Base-by-base conservation (phyloP, 2,797 vertebrate genomes). In the Neosilurus mollespiculum region DNA sequence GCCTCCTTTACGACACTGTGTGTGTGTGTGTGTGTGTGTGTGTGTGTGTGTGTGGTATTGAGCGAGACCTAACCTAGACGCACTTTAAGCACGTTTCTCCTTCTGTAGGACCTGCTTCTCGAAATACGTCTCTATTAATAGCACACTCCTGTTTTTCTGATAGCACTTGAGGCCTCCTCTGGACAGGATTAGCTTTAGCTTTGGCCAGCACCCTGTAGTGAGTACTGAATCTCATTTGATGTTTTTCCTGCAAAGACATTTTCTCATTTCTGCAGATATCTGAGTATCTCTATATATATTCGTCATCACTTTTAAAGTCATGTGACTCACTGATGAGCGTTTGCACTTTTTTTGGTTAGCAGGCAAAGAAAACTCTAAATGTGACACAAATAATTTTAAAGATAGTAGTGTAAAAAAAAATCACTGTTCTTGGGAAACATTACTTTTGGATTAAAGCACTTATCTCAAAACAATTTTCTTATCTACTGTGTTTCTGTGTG, bases 31-130 rank as follows among this genome's bases (percentile, higher is more conserved):
- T 70, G 78, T 43, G 73, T 8, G 43, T 56, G 59, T 71, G 72
- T 71, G 80, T 79, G 64, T 87, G 65, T 73, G 72, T 80, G 77
- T 37, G 14, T 78, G 81, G 26, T 71, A 81, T 80, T 53, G 78
- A 65, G 67, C 72, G 76, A 64, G 65, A 65, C n/a, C 51, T 61
- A 73, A 58, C 37, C 26, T 62, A 83, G 72, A 77, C 72, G 67
- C 72, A 62, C 53, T 85, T 69, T 72, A 62, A 71, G 66, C 73
- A 82, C 51, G 69, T 81, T 85, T 81, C 61, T 58, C 53, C 80
- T 85, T 54, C 72, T 85, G 49, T 75, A 72, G 66, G 61, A 80
- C 64, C 62, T 75, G 78, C 70, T 76, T 58, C 72, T 83, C 65
- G 30, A 77, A 67, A 77, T 37, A 66, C 56, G 22, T 11, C 80